These are phyloP conservation scores for Scaptomyza flava DNA, from an alignment of 2,888 invertebrate species.

Conservation along the genomic window DNA sequence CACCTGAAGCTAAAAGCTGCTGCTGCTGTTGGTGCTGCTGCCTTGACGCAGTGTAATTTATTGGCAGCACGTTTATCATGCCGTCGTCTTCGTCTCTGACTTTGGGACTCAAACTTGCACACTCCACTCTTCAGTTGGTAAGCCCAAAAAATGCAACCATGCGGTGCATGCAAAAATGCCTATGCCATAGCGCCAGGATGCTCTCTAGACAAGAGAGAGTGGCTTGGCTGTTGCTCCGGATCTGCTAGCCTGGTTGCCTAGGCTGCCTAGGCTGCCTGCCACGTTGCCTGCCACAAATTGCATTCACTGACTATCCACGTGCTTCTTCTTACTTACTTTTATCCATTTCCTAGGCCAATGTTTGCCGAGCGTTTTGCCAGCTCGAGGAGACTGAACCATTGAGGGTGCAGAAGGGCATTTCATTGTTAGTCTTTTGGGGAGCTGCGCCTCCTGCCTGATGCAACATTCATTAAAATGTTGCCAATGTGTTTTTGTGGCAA, in stretches of 20 bases:
- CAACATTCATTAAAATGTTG: constrained; percentile 80
- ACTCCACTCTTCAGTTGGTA: constrained; percentile 38
- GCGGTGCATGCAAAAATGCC: constrained; percentile 79
- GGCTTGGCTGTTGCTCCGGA: constrained; percentile 23
- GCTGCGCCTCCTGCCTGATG: constrained; percentile 45
- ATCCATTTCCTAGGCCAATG: constrained; percentile 70
- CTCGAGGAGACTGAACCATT: background rate
- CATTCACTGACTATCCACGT: constrained; percentile 54
- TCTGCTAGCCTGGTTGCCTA: constrained; percentile 27
- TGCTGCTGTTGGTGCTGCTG: constrained; percentile 47
- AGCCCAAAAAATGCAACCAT: constrained; percentile 79
- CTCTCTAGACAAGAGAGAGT: constrained; percentile 15
- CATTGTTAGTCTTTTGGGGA: constrained; percentile 62
- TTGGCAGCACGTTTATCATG: constrained; percentile 80
- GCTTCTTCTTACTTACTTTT: constrained; percentile 70
- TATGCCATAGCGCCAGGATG: constrained; percentile 54
- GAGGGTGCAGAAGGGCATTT: constrained; percentile 29
- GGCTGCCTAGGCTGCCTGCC: constrained; percentile 16
- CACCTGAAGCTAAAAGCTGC: constrained; percentile 33
- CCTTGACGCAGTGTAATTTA: constrained; percentile 80
- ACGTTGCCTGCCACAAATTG: constrained; percentile 68
- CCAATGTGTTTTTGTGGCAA: constrained; percentile 80
- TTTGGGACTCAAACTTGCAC: constrained; percentile 8
- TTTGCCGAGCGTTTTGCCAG: constrained; percentile 74
- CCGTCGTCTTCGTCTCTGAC: constrained; percentile 57